phyloP scores from a whole-genome alignment of 2,113 vertebrate species.

The Psittacara wagleri region DNA sequence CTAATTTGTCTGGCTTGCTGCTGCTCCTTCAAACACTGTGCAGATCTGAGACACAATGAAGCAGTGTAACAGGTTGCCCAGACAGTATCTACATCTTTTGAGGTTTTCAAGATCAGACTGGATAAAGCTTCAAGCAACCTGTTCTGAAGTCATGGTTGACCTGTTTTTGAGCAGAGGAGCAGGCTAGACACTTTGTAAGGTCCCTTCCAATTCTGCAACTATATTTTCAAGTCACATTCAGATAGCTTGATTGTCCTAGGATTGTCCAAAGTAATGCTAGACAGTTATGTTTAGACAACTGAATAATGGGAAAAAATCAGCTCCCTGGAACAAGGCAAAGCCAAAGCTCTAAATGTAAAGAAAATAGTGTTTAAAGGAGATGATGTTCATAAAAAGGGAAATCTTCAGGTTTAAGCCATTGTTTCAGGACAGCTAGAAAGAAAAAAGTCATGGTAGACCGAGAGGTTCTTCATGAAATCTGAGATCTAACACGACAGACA shows the following conservation, averaged over 20 bases:
- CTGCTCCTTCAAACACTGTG: not conserved
- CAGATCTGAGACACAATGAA: not conserved
- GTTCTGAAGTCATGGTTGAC: not conserved
- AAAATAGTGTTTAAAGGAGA: not conserved
- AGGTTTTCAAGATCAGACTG: not conserved
- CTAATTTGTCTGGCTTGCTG: not conserved
- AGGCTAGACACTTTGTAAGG: not conserved
- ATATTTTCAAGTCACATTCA: not conserved
- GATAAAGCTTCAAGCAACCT: not conserved
- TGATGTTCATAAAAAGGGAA: not conserved
- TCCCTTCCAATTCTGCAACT: not conserved
- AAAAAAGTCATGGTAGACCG: not conserved
- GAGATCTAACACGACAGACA: not conserved
- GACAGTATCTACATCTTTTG: not conserved
- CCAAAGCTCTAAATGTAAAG: accelerated
- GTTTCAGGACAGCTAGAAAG: not conserved
- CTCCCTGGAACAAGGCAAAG: not conserved
- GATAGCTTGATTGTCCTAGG: not conserved
- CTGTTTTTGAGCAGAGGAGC: not conserved
- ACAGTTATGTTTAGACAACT: not conserved
- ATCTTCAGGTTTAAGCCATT: not conserved
- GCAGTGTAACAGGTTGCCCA: not conserved
- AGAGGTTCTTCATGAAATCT: not conserved
- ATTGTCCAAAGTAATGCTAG: not conserved
- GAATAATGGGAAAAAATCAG: not conserved